Percentiles rank a stretch among this genome's conserved stretches.
These are phyloP conservation scores for Chrysina gloriosa DNA, from an alignment of 2,888 invertebrate genomes.

Conservation along the genomic window DNA sequence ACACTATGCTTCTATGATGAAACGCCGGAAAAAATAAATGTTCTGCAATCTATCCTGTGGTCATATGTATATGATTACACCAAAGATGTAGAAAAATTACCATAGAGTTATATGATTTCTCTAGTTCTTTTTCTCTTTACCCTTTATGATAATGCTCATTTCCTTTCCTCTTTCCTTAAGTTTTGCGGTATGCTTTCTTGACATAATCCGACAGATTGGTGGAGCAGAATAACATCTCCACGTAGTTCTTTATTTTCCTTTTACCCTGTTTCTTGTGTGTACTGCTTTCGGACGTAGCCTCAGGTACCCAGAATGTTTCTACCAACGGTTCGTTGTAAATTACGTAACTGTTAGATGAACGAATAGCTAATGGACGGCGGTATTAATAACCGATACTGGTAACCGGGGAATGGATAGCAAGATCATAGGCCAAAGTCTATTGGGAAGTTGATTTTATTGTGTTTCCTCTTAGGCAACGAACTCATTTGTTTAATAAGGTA, in stretches of 20 bases:
- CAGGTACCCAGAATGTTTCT: background rate
- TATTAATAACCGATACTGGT: conserved; percentile 23
- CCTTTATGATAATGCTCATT: background rate
- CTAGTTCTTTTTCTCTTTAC: background rate
- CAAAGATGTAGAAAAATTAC: conserved; percentile 29
- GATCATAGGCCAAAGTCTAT: conserved; percentile 17
- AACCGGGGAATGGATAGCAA: conserved; percentile 11
- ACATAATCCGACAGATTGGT: conserved; percentile 17
- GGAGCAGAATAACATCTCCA: background rate
- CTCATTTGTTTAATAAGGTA: conserved; percentile 13
- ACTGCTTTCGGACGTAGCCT: conserved; percentile 13
- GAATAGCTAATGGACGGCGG: no score
- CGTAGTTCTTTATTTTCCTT: conserved; percentile 6
- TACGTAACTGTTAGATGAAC: conserved; percentile 21
- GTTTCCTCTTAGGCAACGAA: conserved; percentile 7
- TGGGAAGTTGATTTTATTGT: background rate
- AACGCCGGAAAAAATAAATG: conserved; percentile 24
- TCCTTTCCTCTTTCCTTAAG: background rate
- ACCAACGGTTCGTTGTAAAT: conserved; percentile 27
- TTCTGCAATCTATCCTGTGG: conserved; percentile 34
- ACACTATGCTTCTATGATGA: conserved; percentile 35
- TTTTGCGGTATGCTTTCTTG: background rate
- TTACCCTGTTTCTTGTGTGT: background rate
- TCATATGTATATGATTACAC: conserved; percentile 22
- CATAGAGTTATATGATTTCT: conserved; percentile 11